Evolutionary conservation across 1,140 invertebrate genomes (phyloP), one percentile per base, ranked within the genome.

Genomic region (Drosophila willistoni): DNA sequence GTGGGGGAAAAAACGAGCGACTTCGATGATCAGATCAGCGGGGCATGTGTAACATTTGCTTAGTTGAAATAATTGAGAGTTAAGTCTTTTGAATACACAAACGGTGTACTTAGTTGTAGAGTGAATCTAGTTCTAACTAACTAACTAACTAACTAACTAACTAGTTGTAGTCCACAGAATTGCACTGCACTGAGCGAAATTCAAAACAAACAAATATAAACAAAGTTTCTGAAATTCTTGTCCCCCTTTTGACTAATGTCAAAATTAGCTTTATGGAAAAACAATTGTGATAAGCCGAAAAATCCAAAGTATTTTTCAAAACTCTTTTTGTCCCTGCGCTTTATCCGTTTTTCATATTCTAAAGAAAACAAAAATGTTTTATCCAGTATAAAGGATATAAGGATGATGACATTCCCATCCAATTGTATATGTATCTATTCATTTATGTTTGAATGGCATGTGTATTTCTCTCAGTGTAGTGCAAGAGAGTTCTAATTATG

Each of bases 51-150:
- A 65, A 68, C 63, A 68, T 76, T 70, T 86, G 79, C 77, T 86
- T 86, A 83, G 77, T 71, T 56, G 54, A 75, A 71, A 80, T 81
- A 78, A 89, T 72, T 77, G 84, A 89, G 84, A 89, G 71, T 73
- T 78, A 89, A 89, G 84, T 89, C 84, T 89, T 89, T 56, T 70
- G 73, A 39, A 39, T 5, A 89, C 84, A 81, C 80, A 74, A 61
- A 82, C 78, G 71, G 83, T 87, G 83, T 86, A 72, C 79, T 68
- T 87, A 86, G 83, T 69, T 14, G 67, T 86, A 85, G 64, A 34
- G 47, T 81, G 77, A 61, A 34, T 61, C 59, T 76, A 70, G 54
- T 69, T 14, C 9, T 47, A 75, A 62, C 25, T 70, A 65, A 39
- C 10, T 4, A 25, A 25, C 19, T 36, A 36, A 36, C 34, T 36